phyloP scores from a whole-genome alignment of 2,113 vertebrate genomes.

The Erpornis zantholeuca region DNA sequence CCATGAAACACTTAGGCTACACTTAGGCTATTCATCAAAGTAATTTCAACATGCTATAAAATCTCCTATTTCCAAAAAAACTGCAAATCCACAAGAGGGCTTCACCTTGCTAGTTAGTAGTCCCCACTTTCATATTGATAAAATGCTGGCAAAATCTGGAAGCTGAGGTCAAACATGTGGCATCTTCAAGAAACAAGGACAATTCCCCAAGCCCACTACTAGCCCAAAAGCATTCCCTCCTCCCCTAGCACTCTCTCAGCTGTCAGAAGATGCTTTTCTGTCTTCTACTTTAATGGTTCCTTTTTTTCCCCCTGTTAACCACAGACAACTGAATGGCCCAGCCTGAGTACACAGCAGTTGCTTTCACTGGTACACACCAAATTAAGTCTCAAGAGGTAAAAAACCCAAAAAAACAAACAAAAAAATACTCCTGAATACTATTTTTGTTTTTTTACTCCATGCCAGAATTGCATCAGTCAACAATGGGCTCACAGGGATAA shows the following conservation, averaged over 20 bases:
- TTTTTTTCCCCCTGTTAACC: neutral
- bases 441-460: neutral
- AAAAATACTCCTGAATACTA: neutral
- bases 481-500: neutral
- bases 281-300: neutral
- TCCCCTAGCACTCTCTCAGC: neutral
- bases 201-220: neutral
- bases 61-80: neutral
- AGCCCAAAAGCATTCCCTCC: neutral
- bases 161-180: neutral
- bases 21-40: neutral
- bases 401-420: neutral
- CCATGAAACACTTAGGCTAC: neutral
- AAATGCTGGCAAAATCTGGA: neutral
- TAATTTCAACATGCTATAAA: neutral
- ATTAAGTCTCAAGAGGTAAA: neutral
- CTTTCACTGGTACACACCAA: neutral
- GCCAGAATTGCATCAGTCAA: neutral
- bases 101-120: neutral
- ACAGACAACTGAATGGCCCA: neutral
- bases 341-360: neutral
- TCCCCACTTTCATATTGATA: neutral
- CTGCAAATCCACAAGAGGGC: neutral
- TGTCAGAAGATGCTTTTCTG: neutral
- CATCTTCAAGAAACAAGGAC: neutral